Base-by-base conservation (phyloP, 1,140 invertebrate genomes). In the Euglossa dilemma region DNA sequence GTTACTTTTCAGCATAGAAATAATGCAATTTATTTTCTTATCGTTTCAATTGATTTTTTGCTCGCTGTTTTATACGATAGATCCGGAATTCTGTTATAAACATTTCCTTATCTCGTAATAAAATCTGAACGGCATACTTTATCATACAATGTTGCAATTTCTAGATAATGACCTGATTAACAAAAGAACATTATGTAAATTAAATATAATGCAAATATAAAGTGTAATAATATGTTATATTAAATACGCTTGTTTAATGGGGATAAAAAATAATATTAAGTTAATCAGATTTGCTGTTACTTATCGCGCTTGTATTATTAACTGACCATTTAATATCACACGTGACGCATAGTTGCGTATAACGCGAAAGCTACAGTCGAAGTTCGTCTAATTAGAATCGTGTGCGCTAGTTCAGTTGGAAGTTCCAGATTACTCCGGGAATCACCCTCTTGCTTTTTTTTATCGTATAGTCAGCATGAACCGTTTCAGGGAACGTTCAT, bases 361-460 rank as follows among this genome's bases (percentile, higher is more conserved):
- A 16, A 16, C 52, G 5, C 16, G 52, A 54, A 16, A 54, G 36
- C 36, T 4, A 2, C 36, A 2, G 36, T 36, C 9, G 25, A 54
- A 56, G 12, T 9, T 59, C 36, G 56, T 12, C 23, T 59, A 45
- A 43, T 18, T 14, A 23, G 52, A 61, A 59, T 36, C 25, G 52
- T 18, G 0, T 45, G 25, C 23, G 36, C 59, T 16, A 28, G n/a
- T 56, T 45, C n/a, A 70, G 18, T n/a, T 80, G 67, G 67, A 61
- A 84, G 56, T 83, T 83, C 74, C 69, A 84, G 47, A 61, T 61
- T 25, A 8, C 5, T 5, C 0, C 4, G 52, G 77, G 56, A 36
- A 80, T 61, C 25, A 56, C n/a, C 28, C 3, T 20, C n/a, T 20
- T 36, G 12, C 6, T 1, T 6, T n/a, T 8, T 72, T 72, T 36